These are phyloP conservation scores for Mesaphorura yosii DNA, from an alignment of 1,140 invertebrate species.

Conservation along the genomic window DNA sequence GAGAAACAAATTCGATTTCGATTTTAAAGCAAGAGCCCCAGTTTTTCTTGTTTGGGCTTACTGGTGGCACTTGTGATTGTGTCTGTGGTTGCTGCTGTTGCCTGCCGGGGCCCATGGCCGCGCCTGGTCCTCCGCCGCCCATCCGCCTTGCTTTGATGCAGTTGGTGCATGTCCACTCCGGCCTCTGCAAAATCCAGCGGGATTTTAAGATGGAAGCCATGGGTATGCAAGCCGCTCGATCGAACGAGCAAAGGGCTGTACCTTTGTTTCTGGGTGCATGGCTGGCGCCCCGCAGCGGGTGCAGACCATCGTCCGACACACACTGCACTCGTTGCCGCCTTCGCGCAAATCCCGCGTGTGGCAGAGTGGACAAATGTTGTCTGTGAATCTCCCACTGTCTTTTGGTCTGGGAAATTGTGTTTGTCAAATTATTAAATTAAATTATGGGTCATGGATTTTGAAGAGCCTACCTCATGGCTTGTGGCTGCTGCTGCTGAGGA, in stretches of 20 bases:
- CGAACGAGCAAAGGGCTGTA: constrained; percentile 7
- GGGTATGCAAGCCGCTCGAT: too few species aligned
- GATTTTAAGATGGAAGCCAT: too few species aligned
- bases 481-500: too few species aligned
- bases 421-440: too few species aligned
- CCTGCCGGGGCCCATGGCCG: constrained; percentile 5
- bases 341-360: too few species aligned
- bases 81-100: constrained; percentile 5
- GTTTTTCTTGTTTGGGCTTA: neutral
- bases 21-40: neutral
- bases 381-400: too few species aligned
- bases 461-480: constrained; percentile 26
- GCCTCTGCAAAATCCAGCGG: constrained; percentile 27
- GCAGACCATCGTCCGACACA: constrained; percentile 31
- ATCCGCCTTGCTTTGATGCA: constrained; percentile 28
- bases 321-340: constrained; percentile 32
- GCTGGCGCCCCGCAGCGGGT: constrained; percentile 31
- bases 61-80: neutral
- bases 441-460: too few species aligned
- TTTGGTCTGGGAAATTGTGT: too few species aligned
- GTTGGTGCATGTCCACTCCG: constrained; percentile 31
- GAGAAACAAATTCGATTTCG: neutral
- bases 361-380: too few species aligned
- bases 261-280: constrained; percentile 29
- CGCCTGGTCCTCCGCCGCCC: constrained; percentile 3